Conservation (phyloP, 2,888 invertebrate genomes). For the Macaria liturata region DNA sequence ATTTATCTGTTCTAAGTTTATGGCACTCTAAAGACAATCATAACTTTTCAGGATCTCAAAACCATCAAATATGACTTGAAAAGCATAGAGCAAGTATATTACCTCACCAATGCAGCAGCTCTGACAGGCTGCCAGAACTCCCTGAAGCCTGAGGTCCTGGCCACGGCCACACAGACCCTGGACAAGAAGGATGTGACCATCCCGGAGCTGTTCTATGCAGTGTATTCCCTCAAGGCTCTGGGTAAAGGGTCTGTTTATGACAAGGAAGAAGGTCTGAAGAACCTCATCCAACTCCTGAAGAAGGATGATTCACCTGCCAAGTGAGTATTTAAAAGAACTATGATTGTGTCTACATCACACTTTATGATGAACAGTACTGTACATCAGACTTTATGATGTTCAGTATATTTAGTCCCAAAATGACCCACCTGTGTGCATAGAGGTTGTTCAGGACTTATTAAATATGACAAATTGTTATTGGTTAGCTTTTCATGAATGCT, state of each 20-base stretch:
- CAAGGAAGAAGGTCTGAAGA: slow-evolving; percentile 87
- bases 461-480: too few relatives aligned
- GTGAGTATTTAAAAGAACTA: slow-evolving; percentile 62
- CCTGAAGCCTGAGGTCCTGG: slow-evolving; percentile 73
- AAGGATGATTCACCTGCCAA: slow-evolving; percentile 91
- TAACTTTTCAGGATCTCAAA: slow-evolving; percentile 55
- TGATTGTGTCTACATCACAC: too few relatives aligned
- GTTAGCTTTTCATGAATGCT: too few relatives aligned
- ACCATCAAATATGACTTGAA: slow-evolving; percentile 62
- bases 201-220: slow-evolving; percentile 89
- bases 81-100: slow-evolving; percentile 84
- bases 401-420: too few relatives aligned
- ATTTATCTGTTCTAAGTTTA: too few relatives aligned
- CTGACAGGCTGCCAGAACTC: slow-evolving; percentile 81
- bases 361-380: too few relatives aligned
- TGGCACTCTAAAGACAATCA: too few relatives aligned
- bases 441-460: too few relatives aligned
- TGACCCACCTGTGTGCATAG: too few relatives aligned
- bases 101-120: slow-evolving; percentile 85
- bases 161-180: slow-evolving; percentile 81
- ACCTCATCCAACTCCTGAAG: slow-evolving; percentile 89
- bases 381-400: too few relatives aligned
- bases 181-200: slow-evolving; percentile 86
- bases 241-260: slow-evolving; percentile 85
- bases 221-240: slow-evolving; percentile 86